These are phyloP conservation scores for Onychomys arenicola DNA, from an alignment of 2,797 vertebrate species.

Conservation along the genomic window DNA sequence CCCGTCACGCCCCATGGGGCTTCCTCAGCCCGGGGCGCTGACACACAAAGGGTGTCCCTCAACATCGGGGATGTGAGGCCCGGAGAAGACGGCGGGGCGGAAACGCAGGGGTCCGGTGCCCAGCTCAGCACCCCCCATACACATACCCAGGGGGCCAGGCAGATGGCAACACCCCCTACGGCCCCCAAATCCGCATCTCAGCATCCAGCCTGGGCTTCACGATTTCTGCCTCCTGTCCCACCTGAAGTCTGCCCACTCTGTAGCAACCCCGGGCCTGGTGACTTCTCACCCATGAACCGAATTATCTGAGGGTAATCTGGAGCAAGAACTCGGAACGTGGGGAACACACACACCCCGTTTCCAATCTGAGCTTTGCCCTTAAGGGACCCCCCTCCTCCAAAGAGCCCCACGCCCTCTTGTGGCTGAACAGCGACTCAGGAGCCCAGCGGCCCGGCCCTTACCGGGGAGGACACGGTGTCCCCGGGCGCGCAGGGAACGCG, in stretches of 20 bases:
- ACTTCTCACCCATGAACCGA: background rate
- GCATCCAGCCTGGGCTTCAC: background rate
- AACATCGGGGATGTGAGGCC: background rate
- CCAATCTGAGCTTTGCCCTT: slow-evolving; percentile 68
- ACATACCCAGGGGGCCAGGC: background rate
- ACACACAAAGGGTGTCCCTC: slow-evolving; percentile 67
- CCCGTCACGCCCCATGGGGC: slow-evolving; percentile 59
- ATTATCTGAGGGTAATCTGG: background rate
- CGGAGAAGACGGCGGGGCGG: background rate
- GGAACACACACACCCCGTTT: background rate
- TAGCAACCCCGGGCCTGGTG: background rate
- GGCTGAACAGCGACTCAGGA: slow-evolving; percentile 54
- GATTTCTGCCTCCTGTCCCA: background rate
- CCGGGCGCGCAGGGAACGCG: slow-evolving; percentile 62
- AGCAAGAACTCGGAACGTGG: background rate
- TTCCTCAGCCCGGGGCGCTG: slow-evolving; percentile 65
- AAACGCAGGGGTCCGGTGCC: background rate
- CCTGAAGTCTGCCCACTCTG: background rate
- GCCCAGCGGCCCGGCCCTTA: slow-evolving; percentile 68
- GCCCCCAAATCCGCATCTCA: background rate
- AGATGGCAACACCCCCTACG: background rate
- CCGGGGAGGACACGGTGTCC: slow-evolving; percentile 83
- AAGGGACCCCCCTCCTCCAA: slow-evolving; percentile 34
- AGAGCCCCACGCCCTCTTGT: slow-evolving; percentile 78
- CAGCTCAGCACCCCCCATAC: background rate